Percentiles rank a stretch among this genome's conserved stretches.
Conservation (phyloP, 2,888 invertebrate species). For the Antitype chi region DNA sequence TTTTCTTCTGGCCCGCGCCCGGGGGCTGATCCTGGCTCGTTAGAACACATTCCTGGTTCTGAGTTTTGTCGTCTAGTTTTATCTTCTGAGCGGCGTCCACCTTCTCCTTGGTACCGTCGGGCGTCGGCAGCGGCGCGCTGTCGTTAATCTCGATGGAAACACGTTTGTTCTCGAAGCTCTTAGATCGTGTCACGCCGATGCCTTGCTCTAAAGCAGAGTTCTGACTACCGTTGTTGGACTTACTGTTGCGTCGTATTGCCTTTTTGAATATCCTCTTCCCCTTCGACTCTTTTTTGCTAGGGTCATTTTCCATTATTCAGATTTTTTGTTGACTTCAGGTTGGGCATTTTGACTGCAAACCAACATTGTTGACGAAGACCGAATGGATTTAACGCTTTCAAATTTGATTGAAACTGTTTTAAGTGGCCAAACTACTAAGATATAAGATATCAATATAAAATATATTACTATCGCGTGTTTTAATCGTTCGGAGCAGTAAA, state of each 20-base stretch:
- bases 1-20: conserved; percentile 69
- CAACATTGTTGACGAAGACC: conserved; percentile 59
- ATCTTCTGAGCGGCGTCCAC: conserved; percentile 67
- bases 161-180: conserved; percentile 81
- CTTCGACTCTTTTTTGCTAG: conserved; percentile 87
- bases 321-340: conserved; percentile 73
- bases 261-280: conserved; percentile 87
- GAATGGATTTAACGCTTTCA: conserved; percentile 20
- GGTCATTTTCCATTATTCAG: conserved; percentile 89
- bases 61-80: conserved; percentile 69
- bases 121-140: conserved; percentile 77
- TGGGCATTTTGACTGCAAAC: conserved; percentile 84
- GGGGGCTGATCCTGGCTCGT: conserved; percentile 48
- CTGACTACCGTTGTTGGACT: conserved; percentile 81
- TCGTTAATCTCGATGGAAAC: conserved; percentile 77
- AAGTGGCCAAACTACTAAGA: conserved; percentile 14
- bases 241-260: conserved; percentile 84
- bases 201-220: conserved; percentile 75
- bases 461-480: conserved; percentile 44
- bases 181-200: conserved; percentile 78
- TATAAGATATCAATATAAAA: conserved; percentile 37
- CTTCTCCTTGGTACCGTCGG: conserved; percentile 77
- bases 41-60: conserved; percentile 50
- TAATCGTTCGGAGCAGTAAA: conserved; percentile 60
- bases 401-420: conserved; percentile 33